phyloP scores from a whole-genome alignment of 2,888 invertebrate species.

The Watsonalla cultraria region DNA sequence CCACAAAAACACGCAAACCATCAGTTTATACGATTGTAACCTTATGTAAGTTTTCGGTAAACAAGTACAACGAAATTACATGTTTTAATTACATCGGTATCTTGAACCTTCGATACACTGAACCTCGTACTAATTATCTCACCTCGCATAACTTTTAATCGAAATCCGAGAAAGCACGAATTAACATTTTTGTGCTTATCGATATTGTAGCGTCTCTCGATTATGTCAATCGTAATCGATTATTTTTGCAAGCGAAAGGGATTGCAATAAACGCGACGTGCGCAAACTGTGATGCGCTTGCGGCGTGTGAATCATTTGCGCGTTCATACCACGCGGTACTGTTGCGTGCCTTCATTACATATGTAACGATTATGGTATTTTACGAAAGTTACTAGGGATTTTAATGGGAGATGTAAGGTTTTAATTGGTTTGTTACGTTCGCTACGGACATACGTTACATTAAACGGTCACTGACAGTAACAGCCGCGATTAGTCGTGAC shows the following conservation, averaged over 20 bases:
- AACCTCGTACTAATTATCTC: background rate
- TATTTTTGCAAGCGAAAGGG: constrained; percentile 2
- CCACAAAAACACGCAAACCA: background rate
- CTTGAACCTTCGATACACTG: background rate
- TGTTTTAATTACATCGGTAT: background rate
- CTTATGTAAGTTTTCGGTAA: background rate
- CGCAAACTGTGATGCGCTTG: constrained; percentile 28
- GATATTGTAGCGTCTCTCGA: background rate
- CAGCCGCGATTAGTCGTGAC: background rate
- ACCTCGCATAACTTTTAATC: background rate
- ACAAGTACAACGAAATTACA: background rate
- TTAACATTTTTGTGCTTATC: background rate
- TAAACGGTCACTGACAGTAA: constrained; percentile 21
- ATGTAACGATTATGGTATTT: constrained; percentile 47
- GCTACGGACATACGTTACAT: constrained; percentile 18
- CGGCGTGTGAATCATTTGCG: constrained; percentile 38
- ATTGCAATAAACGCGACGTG: constrained; percentile 30
- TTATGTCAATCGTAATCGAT: background rate
- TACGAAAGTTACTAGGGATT: constrained; percentile 45
- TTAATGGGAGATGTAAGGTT: constrained; percentile 16
- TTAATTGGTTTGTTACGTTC: constrained; percentile 25
- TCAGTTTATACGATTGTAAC: background rate
- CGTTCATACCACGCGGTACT: constrained; percentile 7
- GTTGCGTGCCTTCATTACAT: constrained; percentile 35
- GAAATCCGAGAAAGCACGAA: background rate